Percentiles rank a stretch among this genome's conserved stretches.
These are phyloP conservation scores for Rhabdophis nuchalis DNA, from an alignment of 2,797 vertebrate species.

Conservation along the genomic window DNA sequence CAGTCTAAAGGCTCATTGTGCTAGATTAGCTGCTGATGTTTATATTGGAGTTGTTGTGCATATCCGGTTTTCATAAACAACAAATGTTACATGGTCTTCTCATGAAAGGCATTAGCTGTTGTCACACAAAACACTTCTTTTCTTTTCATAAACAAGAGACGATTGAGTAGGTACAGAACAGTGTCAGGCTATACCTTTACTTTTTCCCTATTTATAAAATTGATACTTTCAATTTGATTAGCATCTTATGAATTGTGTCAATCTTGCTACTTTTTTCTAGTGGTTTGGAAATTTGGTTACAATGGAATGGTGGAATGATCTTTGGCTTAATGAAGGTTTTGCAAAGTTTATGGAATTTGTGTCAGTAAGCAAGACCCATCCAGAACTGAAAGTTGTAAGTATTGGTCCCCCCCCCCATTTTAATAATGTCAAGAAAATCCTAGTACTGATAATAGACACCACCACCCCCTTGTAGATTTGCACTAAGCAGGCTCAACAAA, in stretches of 20 bases:
- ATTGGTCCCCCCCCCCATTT: not conserved
- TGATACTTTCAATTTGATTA: not conserved
- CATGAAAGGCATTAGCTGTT: not conserved
- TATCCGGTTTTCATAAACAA: not conserved
- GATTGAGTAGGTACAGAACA: not conserved
- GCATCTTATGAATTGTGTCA: not conserved
- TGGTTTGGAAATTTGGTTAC: slow-evolving; percentile 97
- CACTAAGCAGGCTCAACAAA: not conserved
- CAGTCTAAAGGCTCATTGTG: not conserved
- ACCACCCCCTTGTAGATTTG: not conserved
- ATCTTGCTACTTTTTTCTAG: slow-evolving; percentile 61
- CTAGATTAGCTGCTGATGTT: not conserved
- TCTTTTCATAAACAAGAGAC: not conserved
- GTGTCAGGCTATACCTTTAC: not conserved
- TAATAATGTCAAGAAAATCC: not conserved
- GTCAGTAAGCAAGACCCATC: slow-evolving; percentile 82
- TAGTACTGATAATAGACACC: not conserved
- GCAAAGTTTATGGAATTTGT: slow-evolving; percentile 93
- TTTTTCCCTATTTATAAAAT: not conserved
- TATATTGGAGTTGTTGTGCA: not conserved
- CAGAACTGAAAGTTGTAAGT: slow-evolving; percentile 88
- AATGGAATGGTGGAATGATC: slow-evolving; percentile 97
- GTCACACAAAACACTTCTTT: not conserved
- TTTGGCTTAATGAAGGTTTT: slow-evolving; percentile 94
- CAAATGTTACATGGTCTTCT: not conserved